Evolutionary conservation across 2,888 invertebrate genomes (phyloP), one percentile per base, ranked within the genome.

Genomic region (Philopedon plagiatum): DNA sequence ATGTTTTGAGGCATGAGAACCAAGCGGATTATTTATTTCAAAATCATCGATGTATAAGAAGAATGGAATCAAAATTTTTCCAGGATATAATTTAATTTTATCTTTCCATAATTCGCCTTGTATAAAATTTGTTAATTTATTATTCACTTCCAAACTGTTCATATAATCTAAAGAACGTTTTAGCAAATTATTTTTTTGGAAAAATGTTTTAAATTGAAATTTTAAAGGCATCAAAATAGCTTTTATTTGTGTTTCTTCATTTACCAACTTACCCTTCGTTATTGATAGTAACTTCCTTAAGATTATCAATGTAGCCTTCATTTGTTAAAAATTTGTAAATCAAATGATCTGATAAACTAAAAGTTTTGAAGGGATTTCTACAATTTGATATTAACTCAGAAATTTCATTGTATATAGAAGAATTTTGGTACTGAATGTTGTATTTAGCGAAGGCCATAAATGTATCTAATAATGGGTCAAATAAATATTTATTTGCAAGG

Each of bases 161-260:
- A 68, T 69, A 41, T 63, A 13, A 15, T 69, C 29, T 23, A 73
- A 21, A n/a, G 51, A 64, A 29, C n/a, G 21, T 11, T 32, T 23
- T 21, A 72, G 21, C 44, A 68, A 58, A 21, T 64, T 19, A 44
- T 68, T 26, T 51, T 44, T 58, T 34, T 73, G 64, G 23, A 68
- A 73, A 54, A 71, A 51, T 34, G 56, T 71, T 46, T 39, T 44
- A 29, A 66, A 61, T 29, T 71, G 65, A 61, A 66, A 71, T 9
- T 66, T 51, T 41, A 71, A 7, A 11, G 73, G 60, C 68, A 68
- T 64, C 15, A 86, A 0, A 87, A 88, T n/a, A 86, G 87, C 71
- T 86, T 4, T 8, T 15, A 29, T 29, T 29, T 29, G 4, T 29
- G 29, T 29, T 29, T 29, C 29, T 83, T n/a, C n/a, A n/a, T n/a